Evolutionary conservation across 2,113 vertebrate species (phyloP).

Genomic region (Jaculus jaculus): DNA sequence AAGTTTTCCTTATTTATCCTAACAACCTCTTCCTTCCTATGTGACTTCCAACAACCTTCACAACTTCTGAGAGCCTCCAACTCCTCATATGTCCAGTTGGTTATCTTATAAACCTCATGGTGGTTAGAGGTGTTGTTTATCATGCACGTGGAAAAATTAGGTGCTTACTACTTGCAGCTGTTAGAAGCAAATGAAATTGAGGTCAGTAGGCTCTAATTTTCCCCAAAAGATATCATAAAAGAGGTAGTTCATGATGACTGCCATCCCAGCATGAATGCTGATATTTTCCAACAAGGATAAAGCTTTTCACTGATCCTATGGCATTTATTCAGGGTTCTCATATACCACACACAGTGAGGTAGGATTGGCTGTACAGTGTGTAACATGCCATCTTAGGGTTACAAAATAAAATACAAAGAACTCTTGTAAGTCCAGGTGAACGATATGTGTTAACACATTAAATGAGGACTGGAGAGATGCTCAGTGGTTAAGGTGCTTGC

Average conservation of each 20-base stretch:
- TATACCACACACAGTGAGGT: neutral
- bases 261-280: neutral
- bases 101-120: neutral
- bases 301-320: neutral
- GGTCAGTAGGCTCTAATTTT: neutral
- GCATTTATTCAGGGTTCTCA: neutral
- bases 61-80: neutral
- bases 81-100: neutral
- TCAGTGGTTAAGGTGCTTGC: too few species aligned
- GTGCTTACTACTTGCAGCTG: neutral
- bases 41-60: neutral
- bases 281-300: neutral
- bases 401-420: constrained; percentile 29
- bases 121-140: neutral
- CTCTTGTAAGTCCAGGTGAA: constrained; percentile 49
- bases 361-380: neutral
- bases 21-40: neutral
- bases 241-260: neutral
- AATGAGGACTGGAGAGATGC: too few species aligned
- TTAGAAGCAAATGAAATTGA: constrained; percentile 10
- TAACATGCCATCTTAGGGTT: neutral
- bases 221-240: neutral
- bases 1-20: neutral
- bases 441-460: constrained; percentile 5
- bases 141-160: neutral